Evolutionary conservation across 2,888 invertebrate genomes (phyloP).

Genomic region (Ormyrus labotus): DNA sequence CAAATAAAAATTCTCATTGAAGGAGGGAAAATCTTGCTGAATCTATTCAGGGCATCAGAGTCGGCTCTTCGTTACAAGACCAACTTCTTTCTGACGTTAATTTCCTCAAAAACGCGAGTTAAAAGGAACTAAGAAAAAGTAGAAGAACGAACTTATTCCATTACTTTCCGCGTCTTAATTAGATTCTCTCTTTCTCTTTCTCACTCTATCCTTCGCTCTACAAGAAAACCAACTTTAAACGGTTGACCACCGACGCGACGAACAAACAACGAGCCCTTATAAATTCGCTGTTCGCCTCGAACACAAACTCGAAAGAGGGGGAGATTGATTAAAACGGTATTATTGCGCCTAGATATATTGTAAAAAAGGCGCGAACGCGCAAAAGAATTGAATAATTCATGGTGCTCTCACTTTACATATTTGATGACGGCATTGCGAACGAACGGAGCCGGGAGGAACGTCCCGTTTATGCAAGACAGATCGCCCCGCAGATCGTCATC

Average conservation of each 20-base stretch:
- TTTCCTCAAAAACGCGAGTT: constrained; percentile 20
- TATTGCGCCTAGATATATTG: background rate
- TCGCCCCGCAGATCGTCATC: constrained; percentile 65
- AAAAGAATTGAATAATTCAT: constrained; percentile 65
- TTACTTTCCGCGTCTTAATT: constrained; percentile 49
- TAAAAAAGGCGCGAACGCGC: background rate
- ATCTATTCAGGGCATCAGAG: constrained; percentile 41
- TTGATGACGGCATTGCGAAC: constrained; percentile 72
- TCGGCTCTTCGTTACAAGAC: background rate
- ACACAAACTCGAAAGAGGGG: background rate
- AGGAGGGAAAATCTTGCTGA: constrained; percentile 6
- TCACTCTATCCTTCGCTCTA: background rate
- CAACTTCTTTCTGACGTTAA: constrained; percentile 24
- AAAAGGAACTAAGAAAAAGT: constrained; percentile 2
- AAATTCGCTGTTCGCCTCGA: constrained; percentile 13
- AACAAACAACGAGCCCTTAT: constrained; percentile 13
- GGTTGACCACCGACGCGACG: background rate
- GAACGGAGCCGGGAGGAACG: constrained; percentile 71
- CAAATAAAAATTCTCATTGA: constrained; percentile 20
- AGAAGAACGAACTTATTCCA: constrained; percentile 48
- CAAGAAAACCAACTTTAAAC: constrained; percentile 30
- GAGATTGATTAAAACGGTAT: background rate
- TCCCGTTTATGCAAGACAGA: constrained; percentile 72
- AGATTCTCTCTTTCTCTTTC: constrained; percentile 20
- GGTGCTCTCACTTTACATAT: constrained; percentile 73